Conservation (phyloP, 2,113 vertebrate genomes). For the human (Homo sapiens) region GRCh38 chr13:47042501-47043000, state of each 20-base stretch:
- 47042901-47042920: background rate
- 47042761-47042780: background rate
- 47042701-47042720: background rate
- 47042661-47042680: constrained; percentile 8
- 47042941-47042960: background rate
- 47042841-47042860: background rate
- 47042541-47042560: background rate
- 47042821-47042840: background rate
- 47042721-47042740: background rate
- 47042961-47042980: background rate
- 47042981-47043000: background rate
- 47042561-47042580: background rate
- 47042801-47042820: no score
- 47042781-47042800: no score
- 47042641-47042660: background rate
- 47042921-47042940: background rate
- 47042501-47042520: background rate
- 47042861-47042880: background rate
- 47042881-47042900: background rate
- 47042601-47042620: background rate
- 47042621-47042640: background rate
- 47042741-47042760: background rate
- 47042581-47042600: background rate
- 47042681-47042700: background rate
- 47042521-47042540: background rate